Percentiles rank a stretch among this genome's conserved stretches.
These are phyloP conservation scores for Brachionus plicatilis DNA, from an alignment of 1,140 invertebrate species.

Conservation along the genomic window DNA sequence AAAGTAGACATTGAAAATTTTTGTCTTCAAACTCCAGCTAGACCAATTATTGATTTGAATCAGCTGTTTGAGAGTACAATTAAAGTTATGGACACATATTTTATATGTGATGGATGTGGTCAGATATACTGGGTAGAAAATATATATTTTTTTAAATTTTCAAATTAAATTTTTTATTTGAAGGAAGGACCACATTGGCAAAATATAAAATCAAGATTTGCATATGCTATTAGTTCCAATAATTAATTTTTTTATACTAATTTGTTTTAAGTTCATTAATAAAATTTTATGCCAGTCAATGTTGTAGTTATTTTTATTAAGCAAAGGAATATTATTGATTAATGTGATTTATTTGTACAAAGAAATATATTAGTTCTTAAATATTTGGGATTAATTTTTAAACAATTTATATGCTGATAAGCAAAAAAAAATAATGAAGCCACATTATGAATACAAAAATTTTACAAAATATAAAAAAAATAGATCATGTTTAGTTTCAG, in stretches of 20 bases:
- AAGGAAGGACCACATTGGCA: slow-evolving; percentile 23
- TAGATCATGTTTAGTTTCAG: not conserved
- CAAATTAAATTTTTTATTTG: not conserved
- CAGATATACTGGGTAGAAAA: slow-evolving; percentile 21
- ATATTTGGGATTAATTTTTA: not conserved
- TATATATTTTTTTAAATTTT: not conserved
- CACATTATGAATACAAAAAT: not conserved
- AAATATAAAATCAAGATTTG: slow-evolving; percentile 9
- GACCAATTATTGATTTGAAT: not conserved
- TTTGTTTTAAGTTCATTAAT: not conserved
- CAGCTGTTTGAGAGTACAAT: not conserved
- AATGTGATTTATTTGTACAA: slow-evolving; percentile 3
- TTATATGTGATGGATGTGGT: slow-evolving; percentile 22
- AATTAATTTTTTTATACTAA: not conserved
- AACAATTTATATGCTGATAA: slow-evolving; percentile 2
- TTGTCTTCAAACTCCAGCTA: not conserved
- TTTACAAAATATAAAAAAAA: not conserved
- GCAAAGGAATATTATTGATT: not conserved
- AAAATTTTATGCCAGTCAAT: not conserved
- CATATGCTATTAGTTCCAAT: not conserved
- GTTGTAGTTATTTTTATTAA: not conserved
- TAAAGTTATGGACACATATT: not conserved
- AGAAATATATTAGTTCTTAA: not conserved
- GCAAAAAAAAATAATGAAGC: not conserved
- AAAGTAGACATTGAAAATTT: not conserved